Conservation (phyloP, 2,113 vertebrate species). For the Oxyruncus cristatus region DNA sequence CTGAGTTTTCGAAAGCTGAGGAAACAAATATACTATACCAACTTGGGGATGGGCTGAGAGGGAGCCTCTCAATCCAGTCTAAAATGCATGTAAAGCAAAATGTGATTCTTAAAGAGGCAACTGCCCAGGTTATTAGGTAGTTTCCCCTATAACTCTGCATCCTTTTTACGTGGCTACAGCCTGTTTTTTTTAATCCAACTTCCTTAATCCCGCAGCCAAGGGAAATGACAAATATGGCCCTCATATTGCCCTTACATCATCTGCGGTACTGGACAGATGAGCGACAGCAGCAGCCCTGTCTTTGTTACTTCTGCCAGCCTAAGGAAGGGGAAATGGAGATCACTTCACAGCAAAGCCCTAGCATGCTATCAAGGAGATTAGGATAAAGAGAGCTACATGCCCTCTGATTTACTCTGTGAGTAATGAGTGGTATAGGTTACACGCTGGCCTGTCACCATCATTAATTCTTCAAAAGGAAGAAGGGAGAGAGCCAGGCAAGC, state of each 20-base stretch:
- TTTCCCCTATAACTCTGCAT: not conserved
- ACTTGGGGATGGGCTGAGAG: fast-evolving
- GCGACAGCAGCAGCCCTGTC: not conserved
- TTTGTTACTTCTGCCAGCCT: not conserved
- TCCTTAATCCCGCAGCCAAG: not conserved
- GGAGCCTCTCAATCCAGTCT: not conserved
- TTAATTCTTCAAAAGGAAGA: not conserved
- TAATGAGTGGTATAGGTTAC: not conserved
- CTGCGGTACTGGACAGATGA: fast-evolving
- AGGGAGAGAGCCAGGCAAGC: not conserved
- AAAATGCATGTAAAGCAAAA: not conserved
- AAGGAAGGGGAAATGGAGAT: not conserved
- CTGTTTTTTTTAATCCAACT: not conserved
- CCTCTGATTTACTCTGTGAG: not conserved
- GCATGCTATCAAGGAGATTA: not conserved
- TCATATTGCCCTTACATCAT: not conserved
- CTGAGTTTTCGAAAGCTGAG: not conserved
- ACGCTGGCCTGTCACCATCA: not conserved
- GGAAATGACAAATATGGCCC: not conserved
- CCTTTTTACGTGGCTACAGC: not conserved
- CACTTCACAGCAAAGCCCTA: not conserved
- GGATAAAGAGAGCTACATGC: not conserved
- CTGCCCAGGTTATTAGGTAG: not conserved
- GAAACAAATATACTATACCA: not conserved
- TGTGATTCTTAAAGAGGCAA: not conserved